These are phyloP conservation scores for Teinopalpus imperialis DNA, from an alignment of 2,888 invertebrate genomes.

Conservation along the genomic window DNA sequence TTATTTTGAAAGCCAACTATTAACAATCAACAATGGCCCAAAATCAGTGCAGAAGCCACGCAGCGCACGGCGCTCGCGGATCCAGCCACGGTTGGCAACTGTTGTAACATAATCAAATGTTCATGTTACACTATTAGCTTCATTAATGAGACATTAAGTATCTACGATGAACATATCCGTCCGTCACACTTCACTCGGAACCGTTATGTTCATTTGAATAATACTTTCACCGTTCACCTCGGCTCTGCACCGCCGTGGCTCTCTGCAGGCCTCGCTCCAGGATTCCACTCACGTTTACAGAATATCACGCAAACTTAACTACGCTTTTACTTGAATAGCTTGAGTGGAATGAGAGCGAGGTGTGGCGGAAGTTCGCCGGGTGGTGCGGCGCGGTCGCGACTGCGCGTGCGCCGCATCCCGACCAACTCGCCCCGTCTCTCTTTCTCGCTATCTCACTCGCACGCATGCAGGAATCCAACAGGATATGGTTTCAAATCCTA, in stretches of 20 bases:
- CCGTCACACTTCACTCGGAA: no score
- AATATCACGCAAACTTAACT: background rate
- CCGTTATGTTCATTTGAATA: conserved; percentile 1
- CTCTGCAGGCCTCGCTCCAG: no score
- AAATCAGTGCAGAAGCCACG: no score
- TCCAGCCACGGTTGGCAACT: no score
- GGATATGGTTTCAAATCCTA: conserved; percentile 18
- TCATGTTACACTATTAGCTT: no score
- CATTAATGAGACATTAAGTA: no score
- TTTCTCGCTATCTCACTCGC: conserved; percentile 2
- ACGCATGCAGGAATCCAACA: conserved; percentile 13
- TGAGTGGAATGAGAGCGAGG: conserved; percentile 1
- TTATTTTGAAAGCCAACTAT: no score
- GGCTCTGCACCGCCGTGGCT: background rate
- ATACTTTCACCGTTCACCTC: conserved; percentile 3
- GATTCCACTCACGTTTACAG: background rate
- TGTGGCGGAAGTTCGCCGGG: conserved; percentile 12
- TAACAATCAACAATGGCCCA: no score
- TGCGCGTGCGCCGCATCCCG: conserved; percentile 22
- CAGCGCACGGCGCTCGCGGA: no score
- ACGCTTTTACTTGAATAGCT: conserved; percentile 13
- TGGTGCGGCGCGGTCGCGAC: conserved; percentile 10
- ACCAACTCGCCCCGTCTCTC: background rate
- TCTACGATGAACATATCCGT: no score
- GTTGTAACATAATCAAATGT: no score